Evolutionary conservation across 1,140 invertebrate genomes (phyloP), one percentile per base, ranked within the genome.

Genomic region (Sinella curviseta): DNA sequence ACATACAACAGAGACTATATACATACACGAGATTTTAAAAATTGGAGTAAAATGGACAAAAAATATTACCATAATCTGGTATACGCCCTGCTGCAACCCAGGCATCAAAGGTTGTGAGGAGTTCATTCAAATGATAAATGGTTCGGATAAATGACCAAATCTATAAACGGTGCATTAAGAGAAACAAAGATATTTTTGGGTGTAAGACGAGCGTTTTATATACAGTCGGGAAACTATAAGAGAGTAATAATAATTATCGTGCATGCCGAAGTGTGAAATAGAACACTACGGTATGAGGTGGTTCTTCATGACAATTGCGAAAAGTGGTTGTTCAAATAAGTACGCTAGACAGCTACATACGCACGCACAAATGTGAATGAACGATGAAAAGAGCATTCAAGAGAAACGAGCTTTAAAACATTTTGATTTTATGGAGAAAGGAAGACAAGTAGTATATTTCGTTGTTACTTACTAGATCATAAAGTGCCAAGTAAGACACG

Each of bases 61-160:
- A 48, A 48, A 20, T 48, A 28, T 80, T 76, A 81, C 80, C 80
- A 78, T 78, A 81, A 31, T 73, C 67, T 74, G 80, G 80, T 48
- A 81, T 81, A 54, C 76, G 60, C 33, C 80, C 80, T 77, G 76
- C 80, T 48, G 74, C 77, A 73, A 81, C 74, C 80, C 80, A 81
- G 55, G 77, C 48, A 70, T 81, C 80, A 76, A 81, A 78, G 60
- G 80, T 81, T 65, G 80, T 81, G 36, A 81, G 80, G 35, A 81
- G 55, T 76, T 81, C 80, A 76, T 81, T 81, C 80, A 78, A 73
- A 76, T 81, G 80, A 73, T 81, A 81, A 78, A 81, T 81, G 34
- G 80, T 81, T 54, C 80, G 73, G 35, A 81, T 48, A 76, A 81
- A 81, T 75, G 80, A 77, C 80, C 80, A 81, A 31, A 81, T 74